These are phyloP conservation scores for Neuroterus valhalla DNA, from an alignment of 1,140 invertebrate species.

Conservation along the genomic window DNA sequence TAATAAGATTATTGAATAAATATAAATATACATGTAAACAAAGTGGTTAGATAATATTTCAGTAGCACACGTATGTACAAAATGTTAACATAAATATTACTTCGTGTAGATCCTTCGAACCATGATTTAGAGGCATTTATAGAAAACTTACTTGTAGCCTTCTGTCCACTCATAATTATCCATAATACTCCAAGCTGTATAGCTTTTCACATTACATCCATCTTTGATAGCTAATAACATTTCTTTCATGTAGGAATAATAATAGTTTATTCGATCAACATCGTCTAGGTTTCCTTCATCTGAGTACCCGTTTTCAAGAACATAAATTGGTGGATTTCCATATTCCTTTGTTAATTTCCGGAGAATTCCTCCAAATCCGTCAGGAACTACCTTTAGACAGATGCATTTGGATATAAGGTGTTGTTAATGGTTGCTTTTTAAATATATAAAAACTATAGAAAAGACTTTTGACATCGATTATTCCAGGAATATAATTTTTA, in stretches of 20 bases:
- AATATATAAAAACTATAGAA: no score
- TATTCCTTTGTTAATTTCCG: constrained; percentile 80
- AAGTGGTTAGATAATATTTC: no score
- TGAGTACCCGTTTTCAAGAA: constrained; percentile 83
- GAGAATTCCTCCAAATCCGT: constrained; percentile 76
- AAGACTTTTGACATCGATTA: no score
- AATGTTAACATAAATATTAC: no score
- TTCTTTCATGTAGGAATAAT: constrained; percentile 75
- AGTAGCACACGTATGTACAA: no score
- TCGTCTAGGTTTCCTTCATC: constrained; percentile 45
- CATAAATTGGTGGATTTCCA: constrained; percentile 77
- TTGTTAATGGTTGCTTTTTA: no score
- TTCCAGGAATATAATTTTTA: no score
- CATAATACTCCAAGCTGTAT: constrained; percentile 83
- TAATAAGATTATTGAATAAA: no score
- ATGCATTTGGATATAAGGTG: not conserved
- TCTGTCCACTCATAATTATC: constrained; percentile 87
- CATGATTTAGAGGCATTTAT: not conserved
- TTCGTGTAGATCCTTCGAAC: no score
- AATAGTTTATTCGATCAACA: constrained; percentile 69
- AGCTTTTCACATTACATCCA: constrained; percentile 79
- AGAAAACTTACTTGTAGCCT: constrained; percentile 77
- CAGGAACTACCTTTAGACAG: constrained; percentile 69
- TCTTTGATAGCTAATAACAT: constrained; percentile 57
- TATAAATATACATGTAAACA: no score